Evolutionary conservation across 2,888 invertebrate species (phyloP), one percentile per base, ranked within the genome.

Genomic region (Melinopterus prodromus): DNA sequence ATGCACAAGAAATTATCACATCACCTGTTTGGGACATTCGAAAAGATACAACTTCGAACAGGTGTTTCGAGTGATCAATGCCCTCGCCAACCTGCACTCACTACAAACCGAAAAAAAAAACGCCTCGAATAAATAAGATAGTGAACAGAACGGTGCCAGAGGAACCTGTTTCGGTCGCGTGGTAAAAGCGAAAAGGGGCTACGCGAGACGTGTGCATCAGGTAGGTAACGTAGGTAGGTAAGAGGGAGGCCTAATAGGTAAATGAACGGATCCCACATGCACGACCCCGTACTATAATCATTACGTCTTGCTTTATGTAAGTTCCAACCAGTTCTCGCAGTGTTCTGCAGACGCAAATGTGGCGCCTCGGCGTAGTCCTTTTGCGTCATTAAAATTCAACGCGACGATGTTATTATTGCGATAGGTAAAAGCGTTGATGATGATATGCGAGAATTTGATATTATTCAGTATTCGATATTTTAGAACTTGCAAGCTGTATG

Each of bases 141-240:
- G 53, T 53, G 53, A 53, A 53, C 53, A 53, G 53, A 53, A 53
- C 53, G 53, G 53, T 53, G 53, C 53, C 53, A 53, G 53, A 53
- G 53, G 12, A 53, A 53, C 53, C 53, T 53, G 53, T 53, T 53
- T 12, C 53, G 12, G 53, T 53, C 53, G 53, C 53, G 53, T 53
- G 53, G 53, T 53, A n/a, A n/a, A n/a, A n/a, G 53, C 12, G 2
- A 3, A 53, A 53, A 53, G 53, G 53, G 12, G 53, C 53, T 9
- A 53, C 7, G 53, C 53, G 26, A 26, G 26, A 1, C 26, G 26
- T 12, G 53, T 53, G 53, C 53, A 53, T 1, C 53, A 53, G 53
- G 53, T 53, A 53, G 53, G 26, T 26, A 26, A 3, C 26, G 26
- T 26, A 53, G 53, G 53, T 53, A 1, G 53, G 53, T 53, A 53